Evolutionary conservation across 1,140 invertebrate genomes (phyloP).

Genomic region (Papilio helenus): DNA sequence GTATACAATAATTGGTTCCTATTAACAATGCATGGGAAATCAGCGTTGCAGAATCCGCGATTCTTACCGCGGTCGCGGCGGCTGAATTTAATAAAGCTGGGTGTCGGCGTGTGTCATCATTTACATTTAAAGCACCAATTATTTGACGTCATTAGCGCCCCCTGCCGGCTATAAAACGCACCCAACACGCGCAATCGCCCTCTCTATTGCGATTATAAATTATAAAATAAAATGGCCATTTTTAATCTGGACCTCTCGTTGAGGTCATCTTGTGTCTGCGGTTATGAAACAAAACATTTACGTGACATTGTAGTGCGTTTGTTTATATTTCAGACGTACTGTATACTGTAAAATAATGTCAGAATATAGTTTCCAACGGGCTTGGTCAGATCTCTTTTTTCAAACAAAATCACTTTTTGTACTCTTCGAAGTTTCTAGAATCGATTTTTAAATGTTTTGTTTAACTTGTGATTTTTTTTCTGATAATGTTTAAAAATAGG

Average conservation of each 20-base stretch:
- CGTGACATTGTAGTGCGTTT: not conserved
- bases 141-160: conserved; percentile 81
- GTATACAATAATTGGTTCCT: not conserved
- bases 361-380: no score
- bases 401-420: no score
- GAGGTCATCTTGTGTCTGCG: not conserved
- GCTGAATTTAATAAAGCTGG: conserved; percentile 77
- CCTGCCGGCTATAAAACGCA: conserved; percentile 77
- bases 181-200: conserved; percentile 67
- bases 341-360: no score
- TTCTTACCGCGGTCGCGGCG: conserved; percentile 25
- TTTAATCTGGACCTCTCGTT: conserved; percentile 53
- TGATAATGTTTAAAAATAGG: no score
- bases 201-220: conserved; percentile 72
- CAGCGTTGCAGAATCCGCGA: not conserved
- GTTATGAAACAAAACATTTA: not conserved
- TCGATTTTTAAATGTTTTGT: no score
- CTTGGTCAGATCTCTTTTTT: no score
- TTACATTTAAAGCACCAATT: conserved; percentile 82
- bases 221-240: conserved; percentile 72
- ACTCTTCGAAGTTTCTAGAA: no score
- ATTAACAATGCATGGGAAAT: conserved; percentile 2
- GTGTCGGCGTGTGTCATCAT: conserved; percentile 75
- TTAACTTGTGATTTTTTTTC: no score
- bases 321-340: not conserved